Evolutionary conservation across 2,113 vertebrate species (phyloP), one percentile per base, ranked within the genome.

Genomic region (Toxostoma redivivum): DNA sequence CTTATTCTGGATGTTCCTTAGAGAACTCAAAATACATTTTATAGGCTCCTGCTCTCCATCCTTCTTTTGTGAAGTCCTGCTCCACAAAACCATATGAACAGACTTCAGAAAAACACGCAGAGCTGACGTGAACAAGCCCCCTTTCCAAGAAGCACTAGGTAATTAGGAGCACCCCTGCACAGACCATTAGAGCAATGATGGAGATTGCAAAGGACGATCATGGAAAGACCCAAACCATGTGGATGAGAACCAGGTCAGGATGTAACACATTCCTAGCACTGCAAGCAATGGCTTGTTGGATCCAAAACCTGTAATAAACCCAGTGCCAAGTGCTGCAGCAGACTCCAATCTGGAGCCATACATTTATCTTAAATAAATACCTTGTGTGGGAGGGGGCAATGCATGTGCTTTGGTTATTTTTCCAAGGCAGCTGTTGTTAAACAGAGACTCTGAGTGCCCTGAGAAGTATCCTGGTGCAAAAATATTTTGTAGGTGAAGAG

Each of bases 301-400:
- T 65, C 35, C 1, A 1, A 92, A 90, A 90, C 66, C 60, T 64
- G 48, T n/a, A 88, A 90, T 94, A 86, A 94, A 80, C 56, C 47
- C 71, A 57, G 42, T 0, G 4, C 57, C 66, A 76, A 33, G 38
- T 77, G 40, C 13, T 80, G 70, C 87, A 91, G 70, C 84, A 94
- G 78, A 70, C 78, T 82, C 66, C 50, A 76, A 40, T 73, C 77
- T 77, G 30, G 33, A 82, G 42, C 33, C 60, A 82, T 48, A 11
- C 33, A 76, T 76, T 89, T 94, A 86, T 94, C 79, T 91, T 74
- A 92, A 92, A 87, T 81, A 91, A 87, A 93, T 81, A 62, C 62
- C 71, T 73, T 28, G 37, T 86, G 81, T 80, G 71, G 88, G 66
- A 73, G 58, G 20, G 85, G 87, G 23, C 44, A 92, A 58, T 57